A percentile compares a stretch with the other conserved stretches of the same genome.
These are phyloP conservation scores for Pantherophis vulpinus DNA, from an alignment of 2,797 vertebrate genomes.

Conservation along the genomic window DNA sequence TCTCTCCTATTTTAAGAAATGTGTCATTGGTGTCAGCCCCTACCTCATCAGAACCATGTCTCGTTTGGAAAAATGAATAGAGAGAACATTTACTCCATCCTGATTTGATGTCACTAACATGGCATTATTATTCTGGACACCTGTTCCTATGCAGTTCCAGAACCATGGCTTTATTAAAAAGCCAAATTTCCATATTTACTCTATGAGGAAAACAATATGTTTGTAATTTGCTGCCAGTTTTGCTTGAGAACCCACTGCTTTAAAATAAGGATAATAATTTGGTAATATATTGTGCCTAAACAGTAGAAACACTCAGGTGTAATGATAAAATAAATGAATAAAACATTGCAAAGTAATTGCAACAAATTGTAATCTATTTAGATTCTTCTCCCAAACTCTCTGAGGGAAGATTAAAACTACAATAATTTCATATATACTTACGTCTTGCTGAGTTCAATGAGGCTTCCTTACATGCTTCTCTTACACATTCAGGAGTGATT, in stretches of 20 bases:
- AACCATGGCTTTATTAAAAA: slow-evolving; percentile 24
- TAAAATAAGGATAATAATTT: slow-evolving; percentile 48
- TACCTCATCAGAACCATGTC: not conserved
- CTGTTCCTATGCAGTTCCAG: not conserved
- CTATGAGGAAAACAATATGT: slow-evolving; percentile 15
- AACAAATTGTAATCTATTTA: slow-evolving; percentile 16
- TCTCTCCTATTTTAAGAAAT: not conserved
- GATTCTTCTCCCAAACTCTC: slow-evolving; percentile 2
- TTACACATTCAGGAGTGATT: not conserved
- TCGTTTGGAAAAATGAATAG: not conserved
- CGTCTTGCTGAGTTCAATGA: not conserved
- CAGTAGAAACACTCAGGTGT: slow-evolving; percentile 18
- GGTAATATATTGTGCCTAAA: slow-evolving; percentile 31
- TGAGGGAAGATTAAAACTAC: not conserved
- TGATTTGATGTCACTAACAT: not conserved
- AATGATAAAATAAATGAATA: slow-evolving; percentile 41
- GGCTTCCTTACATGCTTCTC: not conserved
- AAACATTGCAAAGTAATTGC: slow-evolving; percentile 33
- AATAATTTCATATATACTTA: not conserved
- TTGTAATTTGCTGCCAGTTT: slow-evolving; percentile 32
- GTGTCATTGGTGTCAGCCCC: not conserved
- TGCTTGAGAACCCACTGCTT: slow-evolving; percentile 40
- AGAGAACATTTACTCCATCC: not conserved
- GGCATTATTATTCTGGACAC: slow-evolving; percentile 9
- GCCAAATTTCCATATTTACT: not conserved